A percentile compares a stretch with the other conserved stretches of the same genome.
Conservation (phyloP, 2,888 invertebrate species). For the Hoplodrina ambigua region DNA sequence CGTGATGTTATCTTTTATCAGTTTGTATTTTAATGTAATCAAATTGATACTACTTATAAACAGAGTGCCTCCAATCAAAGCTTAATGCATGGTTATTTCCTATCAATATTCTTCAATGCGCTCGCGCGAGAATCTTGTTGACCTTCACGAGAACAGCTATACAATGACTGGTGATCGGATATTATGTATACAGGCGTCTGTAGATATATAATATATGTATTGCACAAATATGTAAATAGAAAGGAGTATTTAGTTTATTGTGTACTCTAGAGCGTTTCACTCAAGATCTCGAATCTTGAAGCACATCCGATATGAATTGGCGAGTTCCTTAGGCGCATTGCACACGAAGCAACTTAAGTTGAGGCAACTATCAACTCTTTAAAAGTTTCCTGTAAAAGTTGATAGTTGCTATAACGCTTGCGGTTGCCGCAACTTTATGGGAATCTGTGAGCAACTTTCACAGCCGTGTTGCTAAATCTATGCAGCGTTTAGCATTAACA, state of each 20-base stretch:
- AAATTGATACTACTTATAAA: background rate
- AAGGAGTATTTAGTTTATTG: constrained; percentile 29
- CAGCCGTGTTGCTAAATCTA: too few relatives aligned
- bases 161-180: constrained; percentile 23
- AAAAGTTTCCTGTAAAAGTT: too few relatives aligned
- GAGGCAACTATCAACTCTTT: too few relatives aligned
- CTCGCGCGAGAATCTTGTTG: constrained; percentile 49
- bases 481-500: too few relatives aligned
- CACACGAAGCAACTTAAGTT: too few relatives aligned
- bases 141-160: constrained; percentile 52
- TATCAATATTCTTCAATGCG: constrained; percentile 34
- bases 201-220: background rate
- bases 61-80: constrained; percentile 21
- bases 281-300: background rate
- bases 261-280: background rate
- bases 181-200: constrained; percentile 2
- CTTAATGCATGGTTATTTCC: constrained; percentile 3
- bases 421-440: too few relatives aligned
- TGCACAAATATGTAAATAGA: constrained; percentile 38
- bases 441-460: too few relatives aligned
- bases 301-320: too few relatives aligned
- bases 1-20: too few relatives aligned
- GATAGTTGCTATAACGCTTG: too few relatives aligned
- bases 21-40: background rate
- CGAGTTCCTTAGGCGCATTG: too few relatives aligned